Evolutionary conservation across 2,113 vertebrate genomes (phyloP).

Genomic region (Gavialis gangeticus): DNA sequence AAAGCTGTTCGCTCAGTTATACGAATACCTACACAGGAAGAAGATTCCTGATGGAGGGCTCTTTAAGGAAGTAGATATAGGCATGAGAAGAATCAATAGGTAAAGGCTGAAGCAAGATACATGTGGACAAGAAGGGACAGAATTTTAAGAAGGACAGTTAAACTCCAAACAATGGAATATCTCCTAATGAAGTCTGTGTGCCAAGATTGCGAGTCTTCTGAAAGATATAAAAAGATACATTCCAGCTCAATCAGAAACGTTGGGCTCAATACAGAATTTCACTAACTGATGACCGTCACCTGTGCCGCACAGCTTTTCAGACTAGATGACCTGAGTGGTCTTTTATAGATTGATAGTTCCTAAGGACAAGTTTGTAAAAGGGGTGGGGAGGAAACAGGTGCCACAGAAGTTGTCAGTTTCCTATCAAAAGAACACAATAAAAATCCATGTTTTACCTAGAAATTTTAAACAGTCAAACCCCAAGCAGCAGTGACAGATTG

Average conservation of each 20-base stretch:
- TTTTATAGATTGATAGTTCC: neutral
- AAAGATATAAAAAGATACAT: neutral
- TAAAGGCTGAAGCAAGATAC: neutral
- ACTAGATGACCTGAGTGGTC: neutral
- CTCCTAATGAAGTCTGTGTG: neutral
- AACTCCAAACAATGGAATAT: neutral
- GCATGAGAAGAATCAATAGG: neutral
- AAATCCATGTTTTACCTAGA: neutral
- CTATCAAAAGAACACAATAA: neutral
- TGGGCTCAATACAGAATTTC: neutral
- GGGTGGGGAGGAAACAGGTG: neutral
- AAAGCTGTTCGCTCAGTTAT: neutral
- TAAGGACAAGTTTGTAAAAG: neutral
- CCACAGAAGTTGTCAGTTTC: fast-evolving
- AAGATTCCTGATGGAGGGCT: neutral
- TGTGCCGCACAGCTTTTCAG: neutral
- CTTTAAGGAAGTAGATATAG: neutral
- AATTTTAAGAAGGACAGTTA: neutral
- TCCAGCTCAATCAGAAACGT: neutral
- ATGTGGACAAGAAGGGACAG: neutral
- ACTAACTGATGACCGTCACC: neutral
- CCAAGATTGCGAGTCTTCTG: neutral
- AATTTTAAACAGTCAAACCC: neutral
- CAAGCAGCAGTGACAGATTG: neutral
- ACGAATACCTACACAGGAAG: neutral